These are phyloP conservation scores for Ahaetulla prasina DNA, from an alignment of 2,113 vertebrate genomes.

Conservation along the genomic window DNA sequence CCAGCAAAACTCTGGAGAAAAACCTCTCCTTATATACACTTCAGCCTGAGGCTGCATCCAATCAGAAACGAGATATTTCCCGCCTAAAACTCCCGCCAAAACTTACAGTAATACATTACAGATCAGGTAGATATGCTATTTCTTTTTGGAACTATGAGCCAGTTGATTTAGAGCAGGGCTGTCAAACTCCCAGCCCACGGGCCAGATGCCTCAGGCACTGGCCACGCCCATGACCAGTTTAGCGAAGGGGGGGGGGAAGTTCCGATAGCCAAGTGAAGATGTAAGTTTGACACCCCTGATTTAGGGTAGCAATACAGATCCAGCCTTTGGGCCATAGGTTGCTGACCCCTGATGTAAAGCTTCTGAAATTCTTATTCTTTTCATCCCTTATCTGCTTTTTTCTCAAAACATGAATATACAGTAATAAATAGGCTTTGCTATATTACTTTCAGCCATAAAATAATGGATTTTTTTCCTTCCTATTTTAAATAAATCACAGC, in stretches of 20 bases:
- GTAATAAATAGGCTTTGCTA: background rate
- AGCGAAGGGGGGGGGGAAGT: no score
- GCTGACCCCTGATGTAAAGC: background rate
- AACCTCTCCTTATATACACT: no score
- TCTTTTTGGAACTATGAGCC: background rate
- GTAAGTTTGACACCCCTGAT: background rate
- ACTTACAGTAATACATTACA: no score
- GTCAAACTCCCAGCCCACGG: no score
- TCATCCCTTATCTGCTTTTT: background rate
- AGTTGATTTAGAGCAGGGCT: background rate
- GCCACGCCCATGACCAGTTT: no score
- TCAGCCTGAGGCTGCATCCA: no score
- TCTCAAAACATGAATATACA: background rate
- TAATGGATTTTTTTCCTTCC: background rate
- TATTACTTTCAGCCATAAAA: background rate
- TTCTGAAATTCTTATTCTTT: background rate
- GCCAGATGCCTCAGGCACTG: no score
- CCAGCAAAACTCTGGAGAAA: no score
- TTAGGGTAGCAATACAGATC: background rate
- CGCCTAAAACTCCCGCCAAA: no score
- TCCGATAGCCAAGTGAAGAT: no score
- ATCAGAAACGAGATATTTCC: no score
- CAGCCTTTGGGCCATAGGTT: background rate
- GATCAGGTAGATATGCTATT: background rate
- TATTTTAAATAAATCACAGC: background rate